Evolutionary conservation across 2,888 invertebrate genomes (phyloP), one percentile per base, ranked within the genome.

Genomic region (Habroteleia sp.): DNA sequence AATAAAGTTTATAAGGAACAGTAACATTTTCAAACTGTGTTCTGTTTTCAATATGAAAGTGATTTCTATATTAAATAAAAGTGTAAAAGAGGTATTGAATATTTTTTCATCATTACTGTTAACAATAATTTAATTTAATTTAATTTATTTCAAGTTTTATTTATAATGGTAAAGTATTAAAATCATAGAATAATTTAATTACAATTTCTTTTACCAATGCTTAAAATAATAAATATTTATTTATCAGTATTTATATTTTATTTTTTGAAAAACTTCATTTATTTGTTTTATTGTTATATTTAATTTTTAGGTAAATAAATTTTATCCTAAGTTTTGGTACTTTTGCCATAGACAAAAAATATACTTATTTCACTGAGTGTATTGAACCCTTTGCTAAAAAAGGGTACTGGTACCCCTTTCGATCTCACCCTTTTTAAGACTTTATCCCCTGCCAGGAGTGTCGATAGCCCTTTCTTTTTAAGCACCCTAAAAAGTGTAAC

Each of bases 331-430:
- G n/a, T n/a, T n/a, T n/a, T n/a, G n/a, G n/a, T n/a, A n/a, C n/a
- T n/a, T 39, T 16, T 39, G 16, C 17, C 7, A 17, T 1, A 4
- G 10, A 37, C 10, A 60, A 33, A 44, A 39, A 29, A 7, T 16
- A 60, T 17, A 60, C 46, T 63, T 39, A 29, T 46, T 46, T 20
- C 23, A 56, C 46, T 48, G 23, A 11, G 6, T 14, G 39, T 16
- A 14, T 16, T 2, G 11, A 56, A 68, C 35, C 37, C 46, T 68
- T 58, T 50, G 8, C 16, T 60, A 71, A 63, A 56, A 72, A 63
- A 71, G 63, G 63, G 62, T 63, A 41, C 17, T 11, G 13, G 52
- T 63, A 72, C 60, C 56, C 54, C 72, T 60, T 63, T 63, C 56
- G 7, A 23, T 48, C 13, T 48, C 44, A 50, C 60, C 62, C 54